A percentile compares a stretch with the other conserved stretches of the same genome.
Conservation (phyloP, 2,797 vertebrate species). For the Micrastur ruficollis region DNA sequence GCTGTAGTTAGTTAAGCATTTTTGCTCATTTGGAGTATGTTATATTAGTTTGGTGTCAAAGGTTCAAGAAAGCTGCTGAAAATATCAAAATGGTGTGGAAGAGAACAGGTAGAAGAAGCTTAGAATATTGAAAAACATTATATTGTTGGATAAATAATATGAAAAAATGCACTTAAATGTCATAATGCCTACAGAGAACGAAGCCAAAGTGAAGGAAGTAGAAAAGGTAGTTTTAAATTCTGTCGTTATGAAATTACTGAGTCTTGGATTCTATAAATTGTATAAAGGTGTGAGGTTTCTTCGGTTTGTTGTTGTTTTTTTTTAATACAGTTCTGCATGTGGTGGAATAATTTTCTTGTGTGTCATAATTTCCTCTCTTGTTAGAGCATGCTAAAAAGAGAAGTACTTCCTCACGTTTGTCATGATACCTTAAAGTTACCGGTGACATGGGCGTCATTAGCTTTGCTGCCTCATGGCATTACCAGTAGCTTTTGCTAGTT, state of each 20-base stretch:
- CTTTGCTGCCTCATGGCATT: not conserved
- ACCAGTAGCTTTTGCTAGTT: not conserved
- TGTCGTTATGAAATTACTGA: not conserved
- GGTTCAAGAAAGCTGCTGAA: not conserved
- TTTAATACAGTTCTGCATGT: not conserved
- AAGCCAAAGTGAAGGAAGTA: not conserved
- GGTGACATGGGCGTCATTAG: not conserved
- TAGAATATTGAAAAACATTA: not conserved
- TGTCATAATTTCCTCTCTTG: not conserved
- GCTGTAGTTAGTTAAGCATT: not conserved
- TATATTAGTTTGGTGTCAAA: not conserved
- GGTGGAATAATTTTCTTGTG: not conserved
- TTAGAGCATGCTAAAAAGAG: not conserved
- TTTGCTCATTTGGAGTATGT: not conserved
- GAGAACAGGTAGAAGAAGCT: not conserved
- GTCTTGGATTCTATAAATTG: not conserved
- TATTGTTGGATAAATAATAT: not conserved
- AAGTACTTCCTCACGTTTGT: not conserved
- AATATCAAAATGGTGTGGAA: not conserved
- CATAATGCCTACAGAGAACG: not conserved
- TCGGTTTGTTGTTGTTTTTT: not conserved
- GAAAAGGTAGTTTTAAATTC: not conserved
- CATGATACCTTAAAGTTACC: not conserved
- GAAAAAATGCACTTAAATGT: not conserved
- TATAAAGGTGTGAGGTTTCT: not conserved